phyloP scores from a whole-genome alignment of 2,113 vertebrate genomes.

The Centropus bengalensis region DNA sequence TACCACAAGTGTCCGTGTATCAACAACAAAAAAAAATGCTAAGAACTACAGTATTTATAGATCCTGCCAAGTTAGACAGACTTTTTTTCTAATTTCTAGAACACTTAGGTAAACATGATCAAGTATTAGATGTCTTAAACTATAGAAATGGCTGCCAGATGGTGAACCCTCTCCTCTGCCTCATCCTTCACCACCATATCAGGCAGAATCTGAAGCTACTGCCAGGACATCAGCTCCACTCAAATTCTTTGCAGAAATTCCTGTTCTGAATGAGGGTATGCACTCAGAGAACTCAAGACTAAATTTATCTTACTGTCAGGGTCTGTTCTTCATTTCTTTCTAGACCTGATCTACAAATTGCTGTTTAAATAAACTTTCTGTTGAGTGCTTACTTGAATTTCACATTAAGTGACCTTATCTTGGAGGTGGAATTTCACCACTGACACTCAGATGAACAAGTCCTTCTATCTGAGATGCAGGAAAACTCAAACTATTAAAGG shows the following conservation, averaged over 20 bases:
- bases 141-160: slow-evolving; percentile 30
- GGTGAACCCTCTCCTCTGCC: slow-evolving; percentile 11
- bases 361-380: not conserved
- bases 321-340: not conserved
- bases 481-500: not conserved
- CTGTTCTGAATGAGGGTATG: not conserved
- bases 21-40: not conserved
- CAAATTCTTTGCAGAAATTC: not conserved
- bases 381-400: not conserved
- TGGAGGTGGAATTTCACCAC: not conserved
- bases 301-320: not conserved
- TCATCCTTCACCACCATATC: slow-evolving; percentile 10
- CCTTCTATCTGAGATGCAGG: not conserved
- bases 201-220: slow-evolving; percentile 17
- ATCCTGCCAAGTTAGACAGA: not conserved
- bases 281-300: not conserved
- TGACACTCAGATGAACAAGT: accelerated
- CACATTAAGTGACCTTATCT: not conserved
- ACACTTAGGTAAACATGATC: slow-evolving; percentile 34
- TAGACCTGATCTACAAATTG: not conserved
- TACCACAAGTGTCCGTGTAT: slow-evolving; percentile 3
- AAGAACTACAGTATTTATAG: slow-evolving; percentile 37
- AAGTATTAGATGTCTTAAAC: slow-evolving; percentile 14
- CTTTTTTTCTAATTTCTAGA: slow-evolving; percentile 43
- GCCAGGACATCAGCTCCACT: not conserved